A percentile compares a stretch with the other conserved stretches of the same genome.
These are phyloP conservation scores for Haemorhous mexicanus DNA, from an alignment of 2,113 vertebrate genomes.

Conservation along the genomic window DNA sequence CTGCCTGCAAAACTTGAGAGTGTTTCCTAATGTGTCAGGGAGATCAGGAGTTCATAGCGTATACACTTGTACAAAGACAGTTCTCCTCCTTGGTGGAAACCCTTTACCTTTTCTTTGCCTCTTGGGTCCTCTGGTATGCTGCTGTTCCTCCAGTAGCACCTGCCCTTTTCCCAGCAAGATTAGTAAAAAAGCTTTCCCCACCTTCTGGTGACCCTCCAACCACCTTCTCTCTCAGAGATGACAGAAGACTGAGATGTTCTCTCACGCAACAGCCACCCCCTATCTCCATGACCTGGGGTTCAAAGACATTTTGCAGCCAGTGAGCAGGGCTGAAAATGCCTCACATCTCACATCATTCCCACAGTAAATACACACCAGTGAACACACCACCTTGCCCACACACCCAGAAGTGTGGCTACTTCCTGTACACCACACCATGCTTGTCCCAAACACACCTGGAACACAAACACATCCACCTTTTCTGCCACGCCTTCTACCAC, in stretches of 20 bases:
- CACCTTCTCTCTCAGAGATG: background rate
- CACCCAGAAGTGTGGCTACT: background rate
- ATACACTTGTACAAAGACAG: background rate
- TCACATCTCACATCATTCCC: background rate
- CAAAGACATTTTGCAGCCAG: background rate
- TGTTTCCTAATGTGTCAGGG: background rate
- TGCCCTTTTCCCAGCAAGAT: background rate
- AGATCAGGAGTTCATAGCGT: background rate
- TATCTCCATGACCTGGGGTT: background rate
- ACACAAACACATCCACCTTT: background rate
- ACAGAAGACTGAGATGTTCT: background rate
- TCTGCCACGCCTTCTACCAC: background rate
- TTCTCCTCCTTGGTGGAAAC: background rate
- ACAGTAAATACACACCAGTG: background rate
- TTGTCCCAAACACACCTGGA: background rate
- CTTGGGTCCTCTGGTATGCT: background rate
- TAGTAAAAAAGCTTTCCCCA: background rate
- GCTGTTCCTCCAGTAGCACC: background rate
- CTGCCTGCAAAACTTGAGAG: background rate
- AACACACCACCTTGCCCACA: background rate
- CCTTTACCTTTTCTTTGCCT: background rate
- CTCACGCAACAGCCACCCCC: background rate
- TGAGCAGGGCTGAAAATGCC: background rate
- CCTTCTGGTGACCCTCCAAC: background rate
- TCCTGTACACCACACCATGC: background rate